A percentile compares a stretch with the other conserved stretches of the same genome.
Conservation (phyloP, 2,797 vertebrate species). For the Liasis olivaceus region DNA sequence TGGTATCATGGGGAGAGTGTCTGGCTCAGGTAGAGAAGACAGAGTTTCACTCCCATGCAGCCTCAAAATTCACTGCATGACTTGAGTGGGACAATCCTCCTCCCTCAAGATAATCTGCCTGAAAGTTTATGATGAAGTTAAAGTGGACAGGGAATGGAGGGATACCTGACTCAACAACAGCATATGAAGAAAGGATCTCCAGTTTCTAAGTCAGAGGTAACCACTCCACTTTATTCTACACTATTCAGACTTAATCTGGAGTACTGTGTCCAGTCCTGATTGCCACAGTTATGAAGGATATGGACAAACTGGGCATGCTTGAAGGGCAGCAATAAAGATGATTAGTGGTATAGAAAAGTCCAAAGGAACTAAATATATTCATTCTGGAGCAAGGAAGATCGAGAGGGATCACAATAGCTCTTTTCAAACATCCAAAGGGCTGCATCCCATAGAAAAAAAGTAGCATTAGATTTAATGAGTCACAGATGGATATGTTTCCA, state of each 20-base stretch:
- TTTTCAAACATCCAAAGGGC: background rate
- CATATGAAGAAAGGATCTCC: background rate
- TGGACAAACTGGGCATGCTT: background rate
- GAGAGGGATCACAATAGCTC: background rate
- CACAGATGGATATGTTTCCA: background rate
- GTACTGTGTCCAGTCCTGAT: background rate
- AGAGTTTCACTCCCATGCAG: background rate
- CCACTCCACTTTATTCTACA: background rate
- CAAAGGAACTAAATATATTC: background rate
- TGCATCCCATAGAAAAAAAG: background rate
- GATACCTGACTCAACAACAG: background rate
- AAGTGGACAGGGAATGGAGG: background rate
- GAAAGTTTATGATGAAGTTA: background rate
- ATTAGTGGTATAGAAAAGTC: background rate
- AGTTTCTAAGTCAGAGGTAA: background rate
- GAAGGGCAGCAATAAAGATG: background rate
- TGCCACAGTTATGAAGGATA: background rate
- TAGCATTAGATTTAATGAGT: background rate
- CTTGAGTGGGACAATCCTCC: background rate
- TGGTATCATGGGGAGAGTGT: background rate
- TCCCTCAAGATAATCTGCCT: too few relatives aligned
- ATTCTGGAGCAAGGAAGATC: background rate
- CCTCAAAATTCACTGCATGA: background rate
- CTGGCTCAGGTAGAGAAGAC: background rate
- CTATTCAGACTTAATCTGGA: background rate